phyloP scores from a whole-genome alignment of 2,113 vertebrate genomes.

The human (Homo sapiens) region DNA sequence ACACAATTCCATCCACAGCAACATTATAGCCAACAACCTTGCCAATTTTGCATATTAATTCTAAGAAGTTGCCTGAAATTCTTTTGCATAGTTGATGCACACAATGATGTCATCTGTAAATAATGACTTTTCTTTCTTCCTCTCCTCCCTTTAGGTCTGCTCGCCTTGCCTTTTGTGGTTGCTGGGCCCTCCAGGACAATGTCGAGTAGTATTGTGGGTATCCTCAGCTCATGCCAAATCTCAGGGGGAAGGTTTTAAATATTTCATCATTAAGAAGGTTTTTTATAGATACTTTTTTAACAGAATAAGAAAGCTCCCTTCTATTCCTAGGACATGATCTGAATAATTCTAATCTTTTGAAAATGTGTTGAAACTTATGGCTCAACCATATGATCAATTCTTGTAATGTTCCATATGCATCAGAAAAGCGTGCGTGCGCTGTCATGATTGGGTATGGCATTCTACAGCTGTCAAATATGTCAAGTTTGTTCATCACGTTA shows the following conservation, averaged over 20 bases:
- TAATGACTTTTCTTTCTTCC: background rate
- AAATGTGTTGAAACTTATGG: constrained; percentile 37
- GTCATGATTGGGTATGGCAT: background rate
- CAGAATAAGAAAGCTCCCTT: constrained; percentile 35
- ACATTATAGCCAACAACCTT: background rate
- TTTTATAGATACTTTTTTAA: constrained; percentile 33
- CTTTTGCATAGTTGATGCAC: background rate
- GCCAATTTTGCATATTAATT: background rate
- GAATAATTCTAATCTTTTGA: constrained; percentile 56
- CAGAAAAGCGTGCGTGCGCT: background rate
- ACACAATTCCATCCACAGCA: background rate
- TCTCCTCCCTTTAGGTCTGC: background rate
- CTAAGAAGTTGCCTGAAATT: background rate
- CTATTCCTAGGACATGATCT: constrained; percentile 35
- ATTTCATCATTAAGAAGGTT: background rate
- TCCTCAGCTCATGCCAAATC: background rate
- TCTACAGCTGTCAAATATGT: background rate
- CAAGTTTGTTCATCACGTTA: background rate
- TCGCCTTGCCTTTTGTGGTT: background rate
- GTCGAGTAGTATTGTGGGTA: background rate
- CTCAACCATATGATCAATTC: constrained; percentile 34
- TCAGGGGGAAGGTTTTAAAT: background rate
- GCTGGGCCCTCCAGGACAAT: background rate
- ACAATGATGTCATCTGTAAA: background rate
- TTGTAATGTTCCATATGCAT: background rate